phyloP scores from a whole-genome alignment of 2,888 invertebrate species.

The Microdon myrmicae region DNA sequence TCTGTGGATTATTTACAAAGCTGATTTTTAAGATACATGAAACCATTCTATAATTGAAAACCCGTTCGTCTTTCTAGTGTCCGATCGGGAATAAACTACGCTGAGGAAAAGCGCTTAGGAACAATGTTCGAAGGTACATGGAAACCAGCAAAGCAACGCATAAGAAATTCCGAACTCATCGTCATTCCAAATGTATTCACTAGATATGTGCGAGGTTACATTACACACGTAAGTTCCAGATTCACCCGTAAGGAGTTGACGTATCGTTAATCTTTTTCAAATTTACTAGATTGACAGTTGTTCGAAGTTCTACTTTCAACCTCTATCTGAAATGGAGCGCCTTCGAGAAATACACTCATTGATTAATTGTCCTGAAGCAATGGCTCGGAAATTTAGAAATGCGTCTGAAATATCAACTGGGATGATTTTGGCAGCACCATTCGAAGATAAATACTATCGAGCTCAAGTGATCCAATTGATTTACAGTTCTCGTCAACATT shows the following conservation, averaged over 20 bases:
- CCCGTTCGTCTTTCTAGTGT: conserved; percentile 61
- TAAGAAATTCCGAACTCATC: conserved; percentile 69
- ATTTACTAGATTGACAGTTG: conserved; percentile 59
- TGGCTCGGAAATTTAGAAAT: conserved; percentile 55
- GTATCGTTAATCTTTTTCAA: not conserved
- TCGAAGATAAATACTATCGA: conserved; percentile 68
- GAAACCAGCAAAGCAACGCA: conserved; percentile 55
- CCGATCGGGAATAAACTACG: conserved; percentile 68
- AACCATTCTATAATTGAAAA: not conserved
- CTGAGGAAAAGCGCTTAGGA: conserved; percentile 61
- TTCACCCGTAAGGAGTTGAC: not conserved
- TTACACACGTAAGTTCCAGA: conserved; percentile 70
- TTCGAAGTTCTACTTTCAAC: conserved; percentile 64
- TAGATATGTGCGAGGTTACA: conserved; percentile 65
- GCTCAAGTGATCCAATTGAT: conserved; percentile 69
- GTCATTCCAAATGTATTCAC: conserved; percentile 71
- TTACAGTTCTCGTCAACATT: conserved; percentile 51
- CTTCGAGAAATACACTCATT: conserved; percentile 62
- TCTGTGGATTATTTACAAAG: not conserved
- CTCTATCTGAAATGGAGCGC: conserved; percentile 56
- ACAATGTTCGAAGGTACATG: conserved; percentile 57
- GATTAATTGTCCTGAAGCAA: conserved; percentile 63
- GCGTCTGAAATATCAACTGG: conserved; percentile 66
- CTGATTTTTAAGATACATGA: not conserved
- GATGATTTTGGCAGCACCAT: conserved; percentile 72